Percentiles rank a stretch among this genome's conserved stretches.
These are phyloP conservation scores for Orthonevra nobilis DNA, from an alignment of 2,888 invertebrate genomes.

Conservation along the genomic window DNA sequence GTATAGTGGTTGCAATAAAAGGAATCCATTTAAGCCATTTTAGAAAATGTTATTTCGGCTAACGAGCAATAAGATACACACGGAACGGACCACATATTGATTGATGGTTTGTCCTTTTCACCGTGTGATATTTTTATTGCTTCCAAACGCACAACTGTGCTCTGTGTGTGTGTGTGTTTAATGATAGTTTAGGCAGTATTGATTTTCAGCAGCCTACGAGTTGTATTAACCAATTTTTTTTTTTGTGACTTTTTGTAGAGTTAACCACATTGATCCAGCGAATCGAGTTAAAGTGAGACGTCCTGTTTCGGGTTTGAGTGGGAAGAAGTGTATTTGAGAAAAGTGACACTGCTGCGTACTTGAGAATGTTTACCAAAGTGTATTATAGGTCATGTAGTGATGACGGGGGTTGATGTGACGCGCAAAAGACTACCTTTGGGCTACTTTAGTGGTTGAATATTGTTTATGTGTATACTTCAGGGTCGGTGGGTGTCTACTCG, in stretches of 20 bases:
- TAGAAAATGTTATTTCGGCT: slow-evolving; percentile 66
- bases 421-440: too few species aligned
- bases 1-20: slow-evolving; percentile 31
- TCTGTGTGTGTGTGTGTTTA: slow-evolving; percentile 39
- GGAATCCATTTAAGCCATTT: slow-evolving; percentile 65
- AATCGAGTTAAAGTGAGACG: slow-evolving; percentile 49
- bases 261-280: slow-evolving; percentile 37
- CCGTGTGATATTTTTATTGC: slow-evolving; percentile 64
- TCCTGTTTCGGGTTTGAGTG: slow-evolving; percentile 15
- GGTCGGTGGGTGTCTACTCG: too few species aligned
- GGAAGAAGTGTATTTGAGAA: too few species aligned
- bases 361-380: too few species aligned
- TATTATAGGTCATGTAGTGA: too few species aligned
- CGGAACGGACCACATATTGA: slow-evolving; percentile 44
- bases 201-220: slow-evolving; percentile 34
- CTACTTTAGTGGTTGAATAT: too few species aligned
- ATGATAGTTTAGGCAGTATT: slow-evolving; percentile 62
- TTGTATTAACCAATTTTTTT: slow-evolving; percentile 31
- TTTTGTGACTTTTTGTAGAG: slow-evolving; percentile 13
- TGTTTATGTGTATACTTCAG: too few species aligned
- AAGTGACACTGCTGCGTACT: too few species aligned
- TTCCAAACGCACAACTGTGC: slow-evolving; percentile 10
- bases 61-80: slow-evolving; percentile 69
- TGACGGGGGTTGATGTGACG: too few species aligned
- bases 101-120: slow-evolving; percentile 44